phyloP scores from a whole-genome alignment of 2,797 vertebrate genomes.

The Channallabes apus region DNA sequence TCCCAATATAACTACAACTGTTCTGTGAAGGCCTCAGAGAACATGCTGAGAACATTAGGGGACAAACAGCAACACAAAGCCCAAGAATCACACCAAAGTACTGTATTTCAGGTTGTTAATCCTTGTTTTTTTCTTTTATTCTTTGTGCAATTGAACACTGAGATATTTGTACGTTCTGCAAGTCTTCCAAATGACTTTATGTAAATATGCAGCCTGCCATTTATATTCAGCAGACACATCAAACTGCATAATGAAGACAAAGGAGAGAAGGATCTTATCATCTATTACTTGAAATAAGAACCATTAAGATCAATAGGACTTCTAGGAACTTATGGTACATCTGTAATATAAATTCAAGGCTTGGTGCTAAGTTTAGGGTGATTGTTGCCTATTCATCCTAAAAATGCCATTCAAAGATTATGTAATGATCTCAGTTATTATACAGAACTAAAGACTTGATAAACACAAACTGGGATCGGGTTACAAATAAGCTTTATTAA shows the following conservation, averaged over 20 bases:
- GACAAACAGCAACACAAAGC: too few relatives aligned
- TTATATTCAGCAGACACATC: neutral
- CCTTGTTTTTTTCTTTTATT: too few relatives aligned
- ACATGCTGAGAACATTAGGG: too few relatives aligned
- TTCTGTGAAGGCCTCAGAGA: too few relatives aligned
- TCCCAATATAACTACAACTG: too few relatives aligned
- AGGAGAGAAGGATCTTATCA: neutral
- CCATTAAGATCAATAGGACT: neutral
- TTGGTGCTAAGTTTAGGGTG: neutral
- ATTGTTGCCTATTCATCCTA: neutral
- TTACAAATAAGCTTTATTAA: too few relatives aligned
- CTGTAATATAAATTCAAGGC: constrained; percentile 10
- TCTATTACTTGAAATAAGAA: constrained; percentile 4
- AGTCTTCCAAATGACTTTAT: neutral
- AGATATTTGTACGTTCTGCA: neutral
- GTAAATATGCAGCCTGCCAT: neutral
- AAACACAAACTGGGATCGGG: neutral
- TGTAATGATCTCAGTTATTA: neutral
- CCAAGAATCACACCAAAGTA: too few relatives aligned
- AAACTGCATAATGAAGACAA: neutral
- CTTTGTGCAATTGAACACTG: neutral
- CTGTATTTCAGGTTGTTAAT: too few relatives aligned
- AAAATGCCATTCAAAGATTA: neutral
- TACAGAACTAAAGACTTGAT: neutral
- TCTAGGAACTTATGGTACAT: neutral